A percentile compares a stretch with the other conserved stretches of the same genome.
Evolutionary conservation across 2,113 vertebrate genomes (phyloP).

Genomic region (Columba livia): DNA sequence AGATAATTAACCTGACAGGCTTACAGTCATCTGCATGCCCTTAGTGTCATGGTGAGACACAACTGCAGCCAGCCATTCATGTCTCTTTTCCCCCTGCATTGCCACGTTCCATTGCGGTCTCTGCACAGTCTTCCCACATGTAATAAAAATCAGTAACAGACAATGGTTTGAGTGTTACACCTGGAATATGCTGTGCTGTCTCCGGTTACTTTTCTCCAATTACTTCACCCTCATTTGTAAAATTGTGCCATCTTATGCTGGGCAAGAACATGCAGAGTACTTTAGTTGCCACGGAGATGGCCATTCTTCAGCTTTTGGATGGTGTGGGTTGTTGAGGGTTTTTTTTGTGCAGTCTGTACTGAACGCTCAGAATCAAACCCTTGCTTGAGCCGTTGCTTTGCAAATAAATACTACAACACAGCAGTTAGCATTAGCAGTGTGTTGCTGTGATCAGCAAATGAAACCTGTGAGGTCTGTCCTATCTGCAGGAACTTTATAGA

Average conservation of each 20-base stretch:
- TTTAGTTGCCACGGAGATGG: background rate
- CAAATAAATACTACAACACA: background rate
- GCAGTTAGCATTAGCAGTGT: background rate
- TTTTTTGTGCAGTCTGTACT: background rate
- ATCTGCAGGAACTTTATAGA: background rate
- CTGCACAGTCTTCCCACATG: background rate
- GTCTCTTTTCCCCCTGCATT: rapidly evolving
- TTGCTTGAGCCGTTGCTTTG: background rate
- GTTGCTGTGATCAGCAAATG: background rate
- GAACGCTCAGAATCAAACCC: background rate
- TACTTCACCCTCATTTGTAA: background rate
- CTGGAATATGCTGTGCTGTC: background rate
- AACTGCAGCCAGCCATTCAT: background rate
- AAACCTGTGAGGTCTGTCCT: rapidly evolving
- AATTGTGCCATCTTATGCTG: background rate
- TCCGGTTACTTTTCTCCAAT: background rate
- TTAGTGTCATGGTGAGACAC: rapidly evolving
- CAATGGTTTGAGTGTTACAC: background rate
- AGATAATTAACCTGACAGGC: background rate
- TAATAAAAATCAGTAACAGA: background rate
- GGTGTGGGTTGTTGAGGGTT: background rate
- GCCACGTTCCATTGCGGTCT: background rate
- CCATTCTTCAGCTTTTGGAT: background rate
- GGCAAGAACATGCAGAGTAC: background rate
- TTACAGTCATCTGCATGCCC: background rate